phyloP scores from a whole-genome alignment of 35 echinoderm and acorn worm species.

The Chiridota heheva region DNA sequence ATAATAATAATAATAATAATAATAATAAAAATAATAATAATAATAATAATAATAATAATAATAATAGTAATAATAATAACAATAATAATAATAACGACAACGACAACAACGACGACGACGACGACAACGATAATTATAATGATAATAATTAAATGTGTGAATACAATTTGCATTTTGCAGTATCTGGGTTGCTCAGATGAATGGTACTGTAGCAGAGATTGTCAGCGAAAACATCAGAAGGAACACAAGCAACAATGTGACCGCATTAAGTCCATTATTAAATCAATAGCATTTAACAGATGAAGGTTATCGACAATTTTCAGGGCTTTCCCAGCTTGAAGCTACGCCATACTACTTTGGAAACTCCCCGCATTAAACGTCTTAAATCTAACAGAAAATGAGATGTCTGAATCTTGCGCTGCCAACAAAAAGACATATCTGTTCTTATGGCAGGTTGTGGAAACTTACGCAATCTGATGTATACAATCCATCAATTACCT shows the following conservation, averaged over 20 bases:
- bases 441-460: constrained; percentile 37
- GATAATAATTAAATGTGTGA: too few relatives aligned
- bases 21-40: too few relatives aligned
- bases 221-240: neutral
- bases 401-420: neutral
- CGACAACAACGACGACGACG: too few relatives aligned
- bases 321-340: neutral
- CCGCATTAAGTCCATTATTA: neutral
- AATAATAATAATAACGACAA: too few relatives aligned
- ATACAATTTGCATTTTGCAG: too few relatives aligned
- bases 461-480: constrained; percentile 35
- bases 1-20: too few relatives aligned
- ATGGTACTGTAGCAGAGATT: neutral
- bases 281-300: neutral
- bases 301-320: neutral
- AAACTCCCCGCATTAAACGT: constrained; percentile 33
- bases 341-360: constrained; percentile 28
- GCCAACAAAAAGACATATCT: constrained; percentile 1
- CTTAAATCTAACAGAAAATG: constrained; percentile 23
- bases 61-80: too few relatives aligned
- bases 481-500: constrained; percentile 37
- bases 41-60: too few relatives aligned
- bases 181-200: neutral
- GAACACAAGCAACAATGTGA: neutral
- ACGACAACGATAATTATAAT: too few relatives aligned